A percentile compares a stretch with the other conserved stretches of the same genome.
phyloP scores from a whole-genome alignment of 2,888 invertebrate genomes.

The Drosophila tripunctata region DNA sequence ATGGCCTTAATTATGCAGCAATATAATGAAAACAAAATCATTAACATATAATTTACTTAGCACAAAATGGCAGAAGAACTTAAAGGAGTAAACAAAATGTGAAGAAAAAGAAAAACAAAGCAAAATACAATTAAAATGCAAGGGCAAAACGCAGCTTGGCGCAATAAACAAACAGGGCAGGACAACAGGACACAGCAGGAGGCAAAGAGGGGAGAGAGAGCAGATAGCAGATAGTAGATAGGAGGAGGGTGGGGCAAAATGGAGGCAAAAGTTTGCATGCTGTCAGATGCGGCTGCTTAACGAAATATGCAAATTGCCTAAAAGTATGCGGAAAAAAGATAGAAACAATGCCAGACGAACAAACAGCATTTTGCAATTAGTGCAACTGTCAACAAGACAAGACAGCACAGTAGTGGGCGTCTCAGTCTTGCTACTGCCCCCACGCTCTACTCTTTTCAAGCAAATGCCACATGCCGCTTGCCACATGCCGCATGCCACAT shows the following conservation, averaged over 20 bases:
- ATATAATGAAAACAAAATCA: constrained; percentile 27
- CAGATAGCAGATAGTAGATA: no score
- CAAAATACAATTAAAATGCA: constrained; percentile 32
- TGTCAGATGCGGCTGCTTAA: constrained; percentile 57
- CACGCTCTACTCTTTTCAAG: background rate
- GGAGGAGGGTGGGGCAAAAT: background rate
- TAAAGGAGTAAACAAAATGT: background rate
- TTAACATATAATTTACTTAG: constrained; percentile 41
- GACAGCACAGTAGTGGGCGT: constrained; percentile 29
- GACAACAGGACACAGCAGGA: background rate
- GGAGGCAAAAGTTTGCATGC: constrained; percentile 1
- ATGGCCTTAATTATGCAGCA: constrained; percentile 29
- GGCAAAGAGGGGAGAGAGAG: background rate
- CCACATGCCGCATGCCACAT: constrained; percentile 5
- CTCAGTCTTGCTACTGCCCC: constrained; percentile 15
- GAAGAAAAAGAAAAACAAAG: constrained; percentile 1
- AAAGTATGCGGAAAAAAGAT: constrained; percentile 62
- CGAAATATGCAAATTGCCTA: constrained; percentile 74
- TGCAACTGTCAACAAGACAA: constrained; percentile 74
- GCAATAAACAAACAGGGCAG: constrained; percentile 26
- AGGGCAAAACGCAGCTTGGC: constrained; percentile 24
- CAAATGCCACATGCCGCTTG: constrained; percentile 7
- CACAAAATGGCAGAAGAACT: background rate
- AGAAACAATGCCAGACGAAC: constrained; percentile 41
- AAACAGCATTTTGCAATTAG: constrained; percentile 78